Conservation (phyloP, 2,888 invertebrate genomes). For the Ophion ellenae region DNA sequence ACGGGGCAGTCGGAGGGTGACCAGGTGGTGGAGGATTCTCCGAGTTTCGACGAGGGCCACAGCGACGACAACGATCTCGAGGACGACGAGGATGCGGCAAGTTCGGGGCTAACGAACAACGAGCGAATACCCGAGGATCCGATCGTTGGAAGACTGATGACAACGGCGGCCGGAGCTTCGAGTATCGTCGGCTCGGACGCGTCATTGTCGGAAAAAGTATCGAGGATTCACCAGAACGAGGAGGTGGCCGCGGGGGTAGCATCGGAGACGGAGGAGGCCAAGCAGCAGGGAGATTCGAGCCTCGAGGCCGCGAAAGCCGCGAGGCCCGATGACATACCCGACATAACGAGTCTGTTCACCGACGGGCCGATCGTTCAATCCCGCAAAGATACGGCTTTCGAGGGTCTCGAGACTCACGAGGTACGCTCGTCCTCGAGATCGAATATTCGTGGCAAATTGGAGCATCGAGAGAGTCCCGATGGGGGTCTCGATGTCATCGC, state of each 20-base stretch:
- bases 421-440: conserved; percentile 74
- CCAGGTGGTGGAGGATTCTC: conserved; percentile 35
- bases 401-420: conserved; percentile 80
- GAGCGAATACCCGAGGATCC: conserved; percentile 73
- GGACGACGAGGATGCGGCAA: conserved; percentile 39
- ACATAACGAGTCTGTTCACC: conserved; percentile 87
- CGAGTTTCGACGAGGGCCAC: conserved; percentile 27
- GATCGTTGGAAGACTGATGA: conserved; percentile 76
- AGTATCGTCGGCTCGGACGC: conserved; percentile 49
- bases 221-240: conserved; percentile 73
- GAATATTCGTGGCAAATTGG: conserved; percentile 45
- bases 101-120: conserved; percentile 41
- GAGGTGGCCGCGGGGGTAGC: neutral
- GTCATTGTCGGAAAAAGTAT: conserved; percentile 80
- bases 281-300: conserved; percentile 64
- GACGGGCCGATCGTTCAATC: conserved; percentile 81
- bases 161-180: conserved; percentile 69
- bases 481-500: conserved; percentile 23
- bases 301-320: conserved; percentile 84
- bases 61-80: conserved; percentile 46
- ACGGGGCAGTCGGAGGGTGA: neutral
- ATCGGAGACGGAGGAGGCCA: neutral
- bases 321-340: conserved; percentile 85
- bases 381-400: conserved; percentile 78
- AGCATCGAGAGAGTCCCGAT: conserved; percentile 59